Evolutionary conservation across 2,113 vertebrate genomes (phyloP).

Genomic region (Sprattus sprattus): DNA sequence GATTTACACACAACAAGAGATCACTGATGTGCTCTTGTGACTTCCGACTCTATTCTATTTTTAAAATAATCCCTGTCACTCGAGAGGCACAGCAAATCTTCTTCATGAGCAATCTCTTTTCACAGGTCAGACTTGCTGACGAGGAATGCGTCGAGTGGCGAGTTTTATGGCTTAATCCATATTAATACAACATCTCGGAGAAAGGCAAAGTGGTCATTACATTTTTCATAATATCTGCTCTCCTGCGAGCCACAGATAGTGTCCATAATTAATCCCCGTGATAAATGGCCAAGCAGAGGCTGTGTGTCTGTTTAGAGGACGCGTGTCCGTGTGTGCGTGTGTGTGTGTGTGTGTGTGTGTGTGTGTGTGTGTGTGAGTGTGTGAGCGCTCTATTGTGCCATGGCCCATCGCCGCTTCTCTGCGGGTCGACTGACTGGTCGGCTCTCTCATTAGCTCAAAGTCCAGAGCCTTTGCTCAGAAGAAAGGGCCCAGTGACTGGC

Average conservation of each 20-base stretch:
- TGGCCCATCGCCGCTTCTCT: not conserved
- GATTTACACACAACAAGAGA: not conserved
- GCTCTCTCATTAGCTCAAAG: conserved; percentile 18
- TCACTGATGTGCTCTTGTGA: not conserved
- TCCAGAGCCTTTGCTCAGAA: not conserved
- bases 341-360: not conserved
- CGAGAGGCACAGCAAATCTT: conserved; percentile 35
- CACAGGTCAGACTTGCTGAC: conserved; percentile 44
- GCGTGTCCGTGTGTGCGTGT: no score
- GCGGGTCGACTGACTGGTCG: not conserved
- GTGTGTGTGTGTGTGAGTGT: conserved; percentile 7
- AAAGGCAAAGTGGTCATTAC: conserved; percentile 61
- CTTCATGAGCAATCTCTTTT: conserved; percentile 38
- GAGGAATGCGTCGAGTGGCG: conserved; percentile 32
- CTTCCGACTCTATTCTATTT: conserved; percentile 28
- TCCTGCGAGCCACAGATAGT: conserved; percentile 68
- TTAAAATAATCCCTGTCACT: conserved; percentile 46
- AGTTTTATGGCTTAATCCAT: conserved; percentile 57
- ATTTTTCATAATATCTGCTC: conserved; percentile 66
- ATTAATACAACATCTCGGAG: conserved; percentile 54
- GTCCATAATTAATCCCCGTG: conserved; percentile 66
- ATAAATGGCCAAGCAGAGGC: conserved; percentile 50
- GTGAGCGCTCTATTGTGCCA: not conserved
- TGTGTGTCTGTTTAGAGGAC: not conserved
- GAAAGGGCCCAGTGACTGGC: conserved; percentile 5